These are phyloP conservation scores for Emydocephalus ijimae DNA, from an alignment of 2,113 vertebrate genomes.

Conservation along the genomic window DNA sequence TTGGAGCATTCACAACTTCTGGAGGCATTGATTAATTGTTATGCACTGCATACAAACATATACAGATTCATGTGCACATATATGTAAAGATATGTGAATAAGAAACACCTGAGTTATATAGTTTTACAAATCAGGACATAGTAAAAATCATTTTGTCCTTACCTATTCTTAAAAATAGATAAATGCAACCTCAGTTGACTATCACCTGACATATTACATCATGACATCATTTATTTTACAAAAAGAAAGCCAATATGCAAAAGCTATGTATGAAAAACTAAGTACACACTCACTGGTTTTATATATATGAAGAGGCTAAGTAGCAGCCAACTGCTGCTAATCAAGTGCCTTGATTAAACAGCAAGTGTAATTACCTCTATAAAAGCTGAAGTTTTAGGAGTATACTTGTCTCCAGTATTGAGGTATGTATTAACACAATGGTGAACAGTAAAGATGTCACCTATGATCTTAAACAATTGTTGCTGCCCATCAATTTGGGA, in stretches of 20 bases:
- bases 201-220: no score
- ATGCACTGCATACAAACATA: not conserved
- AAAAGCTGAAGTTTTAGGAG: not conserved
- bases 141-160: no score
- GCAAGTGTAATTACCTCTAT: not conserved
- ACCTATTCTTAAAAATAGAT: no score
- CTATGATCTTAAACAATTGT: not conserved
- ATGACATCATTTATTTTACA: not conserved
- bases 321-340: not conserved
- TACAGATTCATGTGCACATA: no score
- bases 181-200: no score
- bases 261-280: not conserved
- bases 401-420: not conserved
- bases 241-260: not conserved
- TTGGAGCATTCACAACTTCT: no score
- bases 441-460: not conserved
- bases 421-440: not conserved
- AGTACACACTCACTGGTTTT: not conserved
- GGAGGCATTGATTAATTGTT: no score
- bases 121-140: no score
- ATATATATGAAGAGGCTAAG: not conserved
- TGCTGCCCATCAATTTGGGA: not conserved
- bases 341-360: not conserved
- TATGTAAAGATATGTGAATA: not conserved
- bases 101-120: not conserved